phyloP scores from a whole-genome alignment of 1,140 invertebrate genomes.

The Philaenus spumarius region DNA sequence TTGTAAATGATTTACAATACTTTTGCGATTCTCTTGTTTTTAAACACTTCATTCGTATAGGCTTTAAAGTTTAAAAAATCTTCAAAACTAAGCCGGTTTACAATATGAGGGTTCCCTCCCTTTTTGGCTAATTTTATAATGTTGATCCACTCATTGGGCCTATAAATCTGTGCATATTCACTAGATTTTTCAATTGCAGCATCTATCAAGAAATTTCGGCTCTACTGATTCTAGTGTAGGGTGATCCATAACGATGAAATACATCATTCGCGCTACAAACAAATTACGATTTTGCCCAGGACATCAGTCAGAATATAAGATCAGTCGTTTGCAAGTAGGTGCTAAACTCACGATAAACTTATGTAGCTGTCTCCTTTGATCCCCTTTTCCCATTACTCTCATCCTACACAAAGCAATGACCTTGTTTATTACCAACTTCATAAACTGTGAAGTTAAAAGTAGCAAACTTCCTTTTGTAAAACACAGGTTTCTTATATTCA shows the following conservation, averaged over 20 bases:
- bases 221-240: not conserved
- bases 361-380: not conserved
- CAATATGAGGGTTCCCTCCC: too few species aligned
- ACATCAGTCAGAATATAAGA: not conserved
- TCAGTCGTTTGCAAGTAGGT: not conserved
- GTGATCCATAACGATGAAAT: not conserved
- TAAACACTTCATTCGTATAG: too few species aligned
- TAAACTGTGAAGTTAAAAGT: too few species aligned
- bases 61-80: too few species aligned
- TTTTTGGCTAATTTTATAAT: not conserved
- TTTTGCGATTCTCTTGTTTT: too few species aligned
- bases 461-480: too few species aligned
- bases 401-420: not conserved
- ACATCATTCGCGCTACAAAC: too few species aligned
- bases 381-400: not conserved
- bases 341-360: too few species aligned
- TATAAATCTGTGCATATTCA: not conserved
- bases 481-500: too few species aligned
- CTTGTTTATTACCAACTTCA: too few species aligned
- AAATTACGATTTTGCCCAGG: not conserved
- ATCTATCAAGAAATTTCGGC: constrained; percentile 24
- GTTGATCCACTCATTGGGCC: not conserved
- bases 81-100: too few species aligned
- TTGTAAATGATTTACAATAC: too few species aligned
- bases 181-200: constrained; percentile 22